These are phyloP conservation scores for Ranitomeya variabilis DNA, from an alignment of 2,113 vertebrate species.

Conservation along the genomic window DNA sequence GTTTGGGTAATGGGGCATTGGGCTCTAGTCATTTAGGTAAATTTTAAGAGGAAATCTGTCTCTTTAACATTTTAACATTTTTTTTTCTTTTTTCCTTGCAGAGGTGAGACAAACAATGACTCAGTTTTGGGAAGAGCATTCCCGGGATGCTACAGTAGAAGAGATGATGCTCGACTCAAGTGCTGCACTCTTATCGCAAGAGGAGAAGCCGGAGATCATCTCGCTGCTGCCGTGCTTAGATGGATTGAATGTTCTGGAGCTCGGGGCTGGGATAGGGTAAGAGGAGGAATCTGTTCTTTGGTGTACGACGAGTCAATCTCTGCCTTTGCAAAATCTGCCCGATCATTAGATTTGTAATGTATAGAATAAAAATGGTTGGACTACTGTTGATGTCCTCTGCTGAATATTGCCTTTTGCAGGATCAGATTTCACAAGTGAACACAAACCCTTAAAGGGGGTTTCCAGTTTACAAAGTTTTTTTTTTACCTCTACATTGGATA, in stretches of 20 bases:
- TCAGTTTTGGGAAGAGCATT: conserved; percentile 80
- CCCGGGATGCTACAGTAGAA: conserved; percentile 72
- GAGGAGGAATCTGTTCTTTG: not conserved
- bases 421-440: too few species aligned
- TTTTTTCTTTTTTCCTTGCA: not conserved
- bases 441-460: too few species aligned
- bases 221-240: conserved; percentile 71
- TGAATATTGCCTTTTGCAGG: too few species aligned
- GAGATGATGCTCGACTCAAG: conserved; percentile 85
- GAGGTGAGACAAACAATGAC: conserved; percentile 66
- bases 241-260: conserved; percentile 72
- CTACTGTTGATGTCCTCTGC: too few species aligned
- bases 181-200: conserved; percentile 70
- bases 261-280: conserved; percentile 83
- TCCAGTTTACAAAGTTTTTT: too few species aligned
- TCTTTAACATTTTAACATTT: not conserved
- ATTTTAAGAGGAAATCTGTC: not conserved
- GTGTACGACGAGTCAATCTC: not conserved
- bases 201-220: conserved; percentile 80
- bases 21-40: not conserved
- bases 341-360: too few species aligned
- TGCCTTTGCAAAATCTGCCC: too few species aligned
- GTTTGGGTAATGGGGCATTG: not conserved
- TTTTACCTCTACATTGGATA: too few species aligned
- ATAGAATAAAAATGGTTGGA: too few species aligned